Evolutionary conservation across 2,113 vertebrate species (phyloP), one percentile per base, ranked within the genome.

Genomic region (Anoura caudifer): DNA sequence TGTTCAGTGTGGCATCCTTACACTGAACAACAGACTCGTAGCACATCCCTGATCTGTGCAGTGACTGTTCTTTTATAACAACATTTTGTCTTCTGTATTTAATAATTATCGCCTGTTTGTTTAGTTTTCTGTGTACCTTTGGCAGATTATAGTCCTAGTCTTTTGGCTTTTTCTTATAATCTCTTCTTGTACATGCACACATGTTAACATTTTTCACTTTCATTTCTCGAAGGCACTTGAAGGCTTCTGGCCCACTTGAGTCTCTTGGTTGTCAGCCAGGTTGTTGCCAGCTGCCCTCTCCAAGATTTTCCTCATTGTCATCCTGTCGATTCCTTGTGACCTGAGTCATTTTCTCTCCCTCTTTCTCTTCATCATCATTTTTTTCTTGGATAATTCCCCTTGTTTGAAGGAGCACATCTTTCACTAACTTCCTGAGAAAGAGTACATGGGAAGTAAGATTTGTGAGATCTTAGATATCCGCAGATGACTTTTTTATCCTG

Each of bases 1-100:
- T 13, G 10, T 20, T 45, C 6, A 24, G 24, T 2, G 2, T 4
- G 15, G 6, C 15, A 0, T 2, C 11, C 0, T n/a, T 15, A 9
- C 16, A 33, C 70, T 31, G n/a, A n/a, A n/a, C n/a, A n/a, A n/a
- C 31, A 5, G 72, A 61, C 56, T 87, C 43, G 0, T 1, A 38
- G 50, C 4, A 1, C 8, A 65, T 11, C 24, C 24, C 0, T 6
- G 8, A 6, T 31, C 6, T 38, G 5, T 12, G 26, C 47, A 2
- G 4, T n/a, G 72, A 5, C 20, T 65, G 2, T 28, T 50, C 9
- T 72, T 85, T 41, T 17, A 12, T 7, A 12, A 70, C 1, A 54
- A 4, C 2, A 0, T 33, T 43, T n/a, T 76, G 7, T 80, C 72
- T 59, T 72, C 13, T 31, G 52, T 41, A 82, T 26, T 41, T 54